Evolutionary conservation across 2,888 invertebrate genomes (phyloP).

Genomic region (Calameuta idolon): DNA sequence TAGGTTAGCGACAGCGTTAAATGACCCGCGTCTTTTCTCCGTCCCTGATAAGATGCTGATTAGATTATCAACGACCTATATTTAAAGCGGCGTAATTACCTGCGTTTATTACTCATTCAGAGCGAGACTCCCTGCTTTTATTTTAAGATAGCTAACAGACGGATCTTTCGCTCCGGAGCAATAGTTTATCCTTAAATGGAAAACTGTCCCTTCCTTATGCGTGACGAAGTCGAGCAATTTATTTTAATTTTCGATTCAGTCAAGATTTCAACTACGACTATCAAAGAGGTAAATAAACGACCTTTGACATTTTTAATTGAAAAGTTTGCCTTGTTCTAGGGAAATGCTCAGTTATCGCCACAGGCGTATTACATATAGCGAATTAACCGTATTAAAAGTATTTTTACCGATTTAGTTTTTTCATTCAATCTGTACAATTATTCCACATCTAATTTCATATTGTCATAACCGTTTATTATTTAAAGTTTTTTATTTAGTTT

Average conservation of each 20-base stretch:
- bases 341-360: not conserved
- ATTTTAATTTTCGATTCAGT: not conserved
- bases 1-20: conserved; percentile 24
- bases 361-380: not conserved
- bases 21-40: conserved; percentile 20
- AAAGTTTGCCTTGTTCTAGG: not conserved
- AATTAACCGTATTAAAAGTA: not conserved
- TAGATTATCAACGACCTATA: conserved; percentile 22
- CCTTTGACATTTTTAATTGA: not conserved
- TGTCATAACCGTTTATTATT: not conserved
- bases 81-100: conserved; percentile 22
- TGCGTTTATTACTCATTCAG: conserved; percentile 28
- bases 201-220: not conserved
- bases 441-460: not conserved
- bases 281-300: not conserved
- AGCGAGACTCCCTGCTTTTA: conserved; percentile 10
- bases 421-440: not conserved
- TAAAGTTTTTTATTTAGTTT: not conserved
- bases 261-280: not conserved
- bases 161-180: not conserved
- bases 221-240: not conserved
- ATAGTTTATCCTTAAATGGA: not conserved
- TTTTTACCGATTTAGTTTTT: not conserved
- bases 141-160: not conserved
- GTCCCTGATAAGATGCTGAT: conserved; percentile 26